A percentile compares a stretch with the other conserved stretches of the same genome.
These are phyloP conservation scores for Sycophila sp. DNA, from an alignment of 1,140 invertebrate genomes.

Conservation along the genomic window DNA sequence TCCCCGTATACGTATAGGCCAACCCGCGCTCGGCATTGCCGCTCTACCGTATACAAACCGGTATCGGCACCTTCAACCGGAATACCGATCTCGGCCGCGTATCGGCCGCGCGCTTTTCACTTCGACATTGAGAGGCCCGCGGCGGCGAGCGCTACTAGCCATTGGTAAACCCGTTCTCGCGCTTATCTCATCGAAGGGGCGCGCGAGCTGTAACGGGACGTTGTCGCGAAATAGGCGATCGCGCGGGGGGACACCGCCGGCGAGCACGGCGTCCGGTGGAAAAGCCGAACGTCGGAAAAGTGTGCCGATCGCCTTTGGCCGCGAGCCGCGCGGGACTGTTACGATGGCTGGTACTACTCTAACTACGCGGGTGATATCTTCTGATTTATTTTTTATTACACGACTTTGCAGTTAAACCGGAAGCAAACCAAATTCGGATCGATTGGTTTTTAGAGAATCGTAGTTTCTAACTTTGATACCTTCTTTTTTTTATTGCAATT, in stretches of 20 bases:
- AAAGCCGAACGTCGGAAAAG: slow-evolving; percentile 16
- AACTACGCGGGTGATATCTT: neutral
- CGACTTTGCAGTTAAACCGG: too few species aligned
- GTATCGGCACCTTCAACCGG: slow-evolving; percentile 14
- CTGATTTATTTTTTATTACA: too few species aligned
- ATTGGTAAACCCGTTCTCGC: slow-evolving; percentile 16
- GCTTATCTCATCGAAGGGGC: slow-evolving; percentile 19
- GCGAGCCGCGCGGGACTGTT: neutral
- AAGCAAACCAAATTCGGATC: too few species aligned
- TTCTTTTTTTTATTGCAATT: too few species aligned
- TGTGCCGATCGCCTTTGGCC: neutral
- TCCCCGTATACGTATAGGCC: neutral
- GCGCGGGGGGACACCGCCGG: neutral
- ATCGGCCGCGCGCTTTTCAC: slow-evolving; percentile 3
- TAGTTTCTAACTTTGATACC: too few species aligned
- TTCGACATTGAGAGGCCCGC: slow-evolving; percentile 18
- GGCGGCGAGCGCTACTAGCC: neutral
- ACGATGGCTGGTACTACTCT: neutral
- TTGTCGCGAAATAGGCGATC: neutral
- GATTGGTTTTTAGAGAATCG: too few species aligned
- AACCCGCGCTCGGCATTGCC: neutral
- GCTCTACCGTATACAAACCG: slow-evolving; percentile 23
- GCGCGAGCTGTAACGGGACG: neutral
- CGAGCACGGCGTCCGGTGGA: too few species aligned
- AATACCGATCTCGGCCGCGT: slow-evolving; percentile 5